phyloP scores from a whole-genome alignment of 2,113 vertebrate genomes.

The Pomatostomus ruficeps region DNA sequence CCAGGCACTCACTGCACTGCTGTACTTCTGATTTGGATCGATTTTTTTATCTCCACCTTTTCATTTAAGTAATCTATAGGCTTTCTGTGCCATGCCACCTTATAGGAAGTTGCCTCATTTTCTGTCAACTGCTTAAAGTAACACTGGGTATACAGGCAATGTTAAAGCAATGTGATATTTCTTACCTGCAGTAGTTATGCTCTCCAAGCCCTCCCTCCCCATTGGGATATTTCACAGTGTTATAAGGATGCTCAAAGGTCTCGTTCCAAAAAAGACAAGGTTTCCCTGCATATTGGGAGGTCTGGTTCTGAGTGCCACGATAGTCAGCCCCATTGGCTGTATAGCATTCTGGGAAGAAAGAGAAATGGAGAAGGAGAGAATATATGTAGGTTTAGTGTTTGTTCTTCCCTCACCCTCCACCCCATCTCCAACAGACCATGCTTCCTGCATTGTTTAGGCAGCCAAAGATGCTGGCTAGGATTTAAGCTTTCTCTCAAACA shows the following conservation, averaged over 20 bases:
- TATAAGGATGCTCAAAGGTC: slow-evolving; percentile 95
- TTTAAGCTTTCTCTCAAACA: not conserved
- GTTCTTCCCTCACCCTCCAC: not conserved
- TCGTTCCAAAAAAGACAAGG: slow-evolving; percentile 97
- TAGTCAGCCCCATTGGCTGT: slow-evolving; percentile 95
- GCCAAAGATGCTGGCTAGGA: not conserved
- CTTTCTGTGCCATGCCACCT: not conserved
- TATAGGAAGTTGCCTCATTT: not conserved
- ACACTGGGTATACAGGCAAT: not conserved
- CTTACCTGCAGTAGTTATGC: slow-evolving; percentile 96
- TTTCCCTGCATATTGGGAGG: slow-evolving; percentile 83
- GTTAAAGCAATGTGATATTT: not conserved
- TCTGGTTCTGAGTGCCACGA: slow-evolving; percentile 91
- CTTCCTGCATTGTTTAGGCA: not conserved
- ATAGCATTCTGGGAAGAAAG: slow-evolving; percentile 84
- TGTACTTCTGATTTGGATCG: not conserved
- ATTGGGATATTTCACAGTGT: slow-evolving; percentile 92
- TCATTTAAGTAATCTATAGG: not conserved
- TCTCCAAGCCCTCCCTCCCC: slow-evolving; percentile 92
- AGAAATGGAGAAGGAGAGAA: slow-evolving; percentile 6
- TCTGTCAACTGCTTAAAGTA: not conserved
- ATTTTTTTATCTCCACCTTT: not conserved
- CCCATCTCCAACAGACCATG: not conserved
- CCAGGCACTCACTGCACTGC: not conserved
- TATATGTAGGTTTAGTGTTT: not conserved